These are phyloP conservation scores for Matsumyia berberina DNA, from an alignment of 2,888 invertebrate species.

Conservation along the genomic window DNA sequence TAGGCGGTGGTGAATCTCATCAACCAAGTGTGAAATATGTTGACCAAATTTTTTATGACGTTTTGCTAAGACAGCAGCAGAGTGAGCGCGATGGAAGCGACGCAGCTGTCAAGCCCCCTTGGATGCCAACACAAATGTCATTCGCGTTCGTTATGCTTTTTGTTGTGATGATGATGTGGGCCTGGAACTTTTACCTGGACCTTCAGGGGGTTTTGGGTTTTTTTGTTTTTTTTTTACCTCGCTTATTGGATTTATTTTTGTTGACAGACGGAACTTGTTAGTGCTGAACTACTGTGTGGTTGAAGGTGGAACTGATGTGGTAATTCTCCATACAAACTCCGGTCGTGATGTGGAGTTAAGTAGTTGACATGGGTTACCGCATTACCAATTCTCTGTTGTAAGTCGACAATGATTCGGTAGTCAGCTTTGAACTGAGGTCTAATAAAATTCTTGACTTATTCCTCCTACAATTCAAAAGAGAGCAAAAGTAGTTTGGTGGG, in stretches of 20 bases:
- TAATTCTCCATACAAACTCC: conserved; percentile 11
- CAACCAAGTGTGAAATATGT: conserved; percentile 37
- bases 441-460: conserved; percentile 11
- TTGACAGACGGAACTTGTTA: conserved; percentile 54
- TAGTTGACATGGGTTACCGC: conserved; percentile 17
- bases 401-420: conserved; percentile 46
- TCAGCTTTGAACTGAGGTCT: conserved; percentile 20
- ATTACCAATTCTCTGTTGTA: too few species aligned
- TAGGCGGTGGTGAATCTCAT: conserved; percentile 23
- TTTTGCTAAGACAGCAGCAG: background rate
- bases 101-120: conserved; percentile 28
- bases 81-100: background rate
- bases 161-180: background rate
- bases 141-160: background rate
- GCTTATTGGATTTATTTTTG: background rate
- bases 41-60: conserved; percentile 20
- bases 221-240: conserved; percentile 27
- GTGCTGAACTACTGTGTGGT: conserved; percentile 27
- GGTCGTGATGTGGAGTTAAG: background rate
- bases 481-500: background rate
- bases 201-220: background rate
- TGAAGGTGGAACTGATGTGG: conserved; percentile 19
- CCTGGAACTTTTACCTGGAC: background rate
- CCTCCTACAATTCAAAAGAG: conserved; percentile 23
- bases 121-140: background rate